phyloP scores from a whole-genome alignment of 2,888 invertebrate genomes.

The Microctonus brassicae region DNA sequence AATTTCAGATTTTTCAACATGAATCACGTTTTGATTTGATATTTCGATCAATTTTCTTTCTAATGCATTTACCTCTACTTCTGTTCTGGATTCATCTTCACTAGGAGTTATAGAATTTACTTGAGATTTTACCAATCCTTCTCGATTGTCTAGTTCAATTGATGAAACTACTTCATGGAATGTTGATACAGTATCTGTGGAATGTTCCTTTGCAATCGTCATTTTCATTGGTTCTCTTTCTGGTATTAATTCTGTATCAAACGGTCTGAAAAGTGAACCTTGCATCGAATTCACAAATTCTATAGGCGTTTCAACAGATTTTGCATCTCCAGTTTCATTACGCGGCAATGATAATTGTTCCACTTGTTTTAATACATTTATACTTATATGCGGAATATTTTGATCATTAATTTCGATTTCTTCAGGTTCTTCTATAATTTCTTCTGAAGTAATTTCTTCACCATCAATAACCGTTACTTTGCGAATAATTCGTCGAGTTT shows the following conservation, averaged over 20 bases:
- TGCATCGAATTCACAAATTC: conserved; percentile 47
- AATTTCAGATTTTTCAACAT: conserved; percentile 54
- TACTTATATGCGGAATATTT: conserved; percentile 79
- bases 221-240: conserved; percentile 20
- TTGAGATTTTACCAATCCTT: background rate
- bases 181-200: conserved; percentile 24
- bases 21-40: conserved; percentile 45
- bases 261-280: conserved; percentile 58
- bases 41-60: conserved; percentile 19
- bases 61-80: conserved; percentile 54
- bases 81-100: background rate
- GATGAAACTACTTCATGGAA: conserved; percentile 13
- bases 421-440: conserved; percentile 87
- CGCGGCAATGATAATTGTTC: conserved; percentile 69
- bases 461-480: conserved; percentile 85
- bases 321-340: conserved; percentile 11
- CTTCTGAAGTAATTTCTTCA: conserved; percentile 86
- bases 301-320: background rate
- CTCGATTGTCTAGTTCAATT: conserved; percentile 25
- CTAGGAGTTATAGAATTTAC: background rate
- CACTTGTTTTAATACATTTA: conserved; percentile 75
- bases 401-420: conserved; percentile 81
- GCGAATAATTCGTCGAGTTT: conserved; percentile 81
- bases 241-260: conserved; percentile 52
- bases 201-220: conserved; percentile 45